These are phyloP conservation scores for Bombus vancouverensis DNA, from an alignment of 1,140 invertebrate species.

Conservation along the genomic window DNA sequence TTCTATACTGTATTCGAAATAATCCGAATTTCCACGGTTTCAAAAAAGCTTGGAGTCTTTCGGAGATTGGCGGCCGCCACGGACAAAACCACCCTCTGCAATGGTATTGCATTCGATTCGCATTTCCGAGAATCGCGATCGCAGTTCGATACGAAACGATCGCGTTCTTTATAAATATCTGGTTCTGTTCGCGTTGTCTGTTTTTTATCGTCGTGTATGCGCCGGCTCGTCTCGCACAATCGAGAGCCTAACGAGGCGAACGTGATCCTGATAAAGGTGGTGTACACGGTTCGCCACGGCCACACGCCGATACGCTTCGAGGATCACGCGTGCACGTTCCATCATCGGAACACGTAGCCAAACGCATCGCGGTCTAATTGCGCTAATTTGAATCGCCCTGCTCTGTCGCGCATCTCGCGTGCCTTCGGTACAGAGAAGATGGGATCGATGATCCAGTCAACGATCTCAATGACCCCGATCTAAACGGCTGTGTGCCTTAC, in stretches of 20 bases:
- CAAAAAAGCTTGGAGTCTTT: too few relatives aligned
- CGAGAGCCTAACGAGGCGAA: conserved; percentile 47
- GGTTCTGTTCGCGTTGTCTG: conserved; percentile 38
- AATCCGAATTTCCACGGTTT: too few relatives aligned
- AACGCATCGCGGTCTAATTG: conserved; percentile 38
- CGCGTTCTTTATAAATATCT: conserved; percentile 48
- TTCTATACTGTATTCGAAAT: too few relatives aligned
- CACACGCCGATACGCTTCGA: conserved; percentile 17
- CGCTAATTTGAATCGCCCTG: conserved; percentile 36
- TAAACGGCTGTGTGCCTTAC: neutral
- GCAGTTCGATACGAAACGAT: conserved; percentile 32
- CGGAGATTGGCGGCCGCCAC: too few relatives aligned
- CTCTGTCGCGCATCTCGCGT: conserved; percentile 10
- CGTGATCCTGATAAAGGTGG: conserved; percentile 51
- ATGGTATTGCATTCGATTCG: neutral
- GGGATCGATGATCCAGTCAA: neutral
- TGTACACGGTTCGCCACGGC: neutral
- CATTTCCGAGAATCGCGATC: conserved; percentile 33
- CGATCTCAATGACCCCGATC: neutral
- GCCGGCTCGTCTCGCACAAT: conserved; percentile 39
- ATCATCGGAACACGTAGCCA: conserved; percentile 23
- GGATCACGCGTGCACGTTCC: conserved; percentile 18
- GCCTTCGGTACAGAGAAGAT: neutral
- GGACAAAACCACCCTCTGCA: neutral
- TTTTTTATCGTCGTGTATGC: conserved; percentile 38